Evolutionary conservation across 2,888 invertebrate species (phyloP).

Genomic region (Ectobius pallidus): DNA sequence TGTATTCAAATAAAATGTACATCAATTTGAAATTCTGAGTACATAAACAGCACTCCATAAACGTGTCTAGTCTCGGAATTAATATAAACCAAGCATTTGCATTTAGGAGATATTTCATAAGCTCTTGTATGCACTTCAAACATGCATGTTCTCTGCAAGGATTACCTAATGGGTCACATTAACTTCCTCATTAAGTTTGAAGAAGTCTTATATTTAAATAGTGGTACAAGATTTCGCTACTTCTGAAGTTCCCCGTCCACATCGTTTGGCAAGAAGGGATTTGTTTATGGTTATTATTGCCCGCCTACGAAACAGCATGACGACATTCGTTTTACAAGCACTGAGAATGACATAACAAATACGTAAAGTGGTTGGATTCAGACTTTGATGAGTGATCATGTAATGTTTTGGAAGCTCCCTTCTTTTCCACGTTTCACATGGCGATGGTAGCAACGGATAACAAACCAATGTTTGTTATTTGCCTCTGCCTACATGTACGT

Average conservation of each 20-base stretch:
- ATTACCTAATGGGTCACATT: too few relatives aligned
- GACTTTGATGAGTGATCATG: conserved; percentile 24
- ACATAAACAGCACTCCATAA: too few relatives aligned
- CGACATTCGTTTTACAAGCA: background rate
- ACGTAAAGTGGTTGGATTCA: conserved; percentile 12
- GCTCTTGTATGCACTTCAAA: too few relatives aligned
- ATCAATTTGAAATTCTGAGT: too few relatives aligned
- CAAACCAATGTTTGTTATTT: conserved; percentile 17
- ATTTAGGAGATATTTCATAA: too few relatives aligned
- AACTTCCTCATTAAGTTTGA: too few relatives aligned
- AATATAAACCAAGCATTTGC: too few relatives aligned
- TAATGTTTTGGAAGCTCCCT: background rate
- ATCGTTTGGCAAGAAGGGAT: background rate
- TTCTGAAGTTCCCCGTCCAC: background rate
- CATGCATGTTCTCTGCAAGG: too few relatives aligned
- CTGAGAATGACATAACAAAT: conserved; percentile 23
- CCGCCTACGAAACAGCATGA: conserved; percentile 9
- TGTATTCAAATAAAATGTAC: too few relatives aligned
- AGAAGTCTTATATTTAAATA: too few relatives aligned
- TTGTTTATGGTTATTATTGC: background rate
- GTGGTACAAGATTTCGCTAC: too few relatives aligned
- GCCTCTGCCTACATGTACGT: conserved; percentile 10
- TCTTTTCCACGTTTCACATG: background rate
- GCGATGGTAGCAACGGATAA: background rate
- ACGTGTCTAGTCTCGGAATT: too few relatives aligned